These are phyloP conservation scores for Pararge aegeria DNA, from an alignment of 1,140 invertebrate species.

Conservation along the genomic window DNA sequence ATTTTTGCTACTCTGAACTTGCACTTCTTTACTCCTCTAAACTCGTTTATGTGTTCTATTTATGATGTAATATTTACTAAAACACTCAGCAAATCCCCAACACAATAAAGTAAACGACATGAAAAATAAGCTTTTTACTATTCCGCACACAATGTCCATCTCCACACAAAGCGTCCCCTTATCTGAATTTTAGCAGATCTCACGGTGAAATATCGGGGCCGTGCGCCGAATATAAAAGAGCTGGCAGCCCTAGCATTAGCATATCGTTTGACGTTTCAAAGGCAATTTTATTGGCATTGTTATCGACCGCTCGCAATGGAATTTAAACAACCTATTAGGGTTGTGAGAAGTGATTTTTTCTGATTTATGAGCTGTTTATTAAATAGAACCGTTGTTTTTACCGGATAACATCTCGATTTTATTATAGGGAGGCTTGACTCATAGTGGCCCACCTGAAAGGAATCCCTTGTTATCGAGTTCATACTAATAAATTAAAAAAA, in stretches of 20 bases:
- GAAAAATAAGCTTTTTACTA: conserved; percentile 21
- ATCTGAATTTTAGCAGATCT: conserved; percentile 71
- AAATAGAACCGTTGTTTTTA: not conserved
- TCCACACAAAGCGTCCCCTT: conserved; percentile 44
- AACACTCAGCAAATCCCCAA: conserved; percentile 7
- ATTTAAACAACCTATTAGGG: conserved; percentile 60
- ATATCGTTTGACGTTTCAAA: conserved; percentile 70
- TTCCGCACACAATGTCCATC: conserved; percentile 29
- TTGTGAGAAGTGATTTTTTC: conserved; percentile 22
- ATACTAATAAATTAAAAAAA: too few species aligned
- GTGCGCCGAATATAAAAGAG: conserved; percentile 62
- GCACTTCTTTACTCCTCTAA: too few species aligned
- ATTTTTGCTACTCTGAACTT: too few species aligned
- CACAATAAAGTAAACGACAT: conserved; percentile 11
- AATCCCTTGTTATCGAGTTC: too few species aligned
- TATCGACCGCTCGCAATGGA: conserved; percentile 54
- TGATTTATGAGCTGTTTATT: conserved; percentile 1
- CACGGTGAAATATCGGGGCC: conserved; percentile 63
- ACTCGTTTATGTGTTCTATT: too few species aligned
- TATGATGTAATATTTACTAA: not conserved
- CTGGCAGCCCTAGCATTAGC: conserved; percentile 59
- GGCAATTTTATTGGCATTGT: conserved; percentile 70
- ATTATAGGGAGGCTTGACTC: not conserved
- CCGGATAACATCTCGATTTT: not conserved
- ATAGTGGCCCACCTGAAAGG: not conserved